Conservation (phyloP, 2,888 invertebrate genomes). For the Metopia argyrocephala region DNA sequence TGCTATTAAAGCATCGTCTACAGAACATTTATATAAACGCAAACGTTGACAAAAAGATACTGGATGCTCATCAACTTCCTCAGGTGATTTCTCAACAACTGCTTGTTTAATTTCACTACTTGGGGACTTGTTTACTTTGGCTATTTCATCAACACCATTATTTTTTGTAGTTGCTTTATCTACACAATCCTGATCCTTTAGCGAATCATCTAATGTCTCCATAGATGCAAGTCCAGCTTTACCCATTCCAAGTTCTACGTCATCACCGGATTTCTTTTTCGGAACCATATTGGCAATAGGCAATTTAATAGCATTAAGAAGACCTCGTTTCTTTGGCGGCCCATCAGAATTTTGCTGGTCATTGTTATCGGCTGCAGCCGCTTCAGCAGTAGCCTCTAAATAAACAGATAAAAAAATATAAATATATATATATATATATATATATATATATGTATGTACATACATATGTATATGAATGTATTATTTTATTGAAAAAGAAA, state of each 20-base stretch:
- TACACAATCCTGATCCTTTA: constrained; percentile 82
- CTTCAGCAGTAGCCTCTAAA: constrained; percentile 74
- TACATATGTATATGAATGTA: too few relatives aligned
- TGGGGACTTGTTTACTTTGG: constrained; percentile 81
- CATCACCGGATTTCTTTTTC: constrained; percentile 79
- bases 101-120: constrained; percentile 74
- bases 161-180: constrained; percentile 78
- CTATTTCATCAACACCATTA: constrained; percentile 84
- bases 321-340: constrained; percentile 78
- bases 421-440: not conserved
- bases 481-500: not conserved
- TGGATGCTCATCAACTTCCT: constrained; percentile 70
- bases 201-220: constrained; percentile 88
- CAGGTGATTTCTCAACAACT: constrained; percentile 70
- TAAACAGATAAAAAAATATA: not conserved
- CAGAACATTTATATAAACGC: constrained; percentile 84
- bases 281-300: constrained; percentile 83
- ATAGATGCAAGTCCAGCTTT: constrained; percentile 88
- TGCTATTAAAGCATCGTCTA: constrained; percentile 81
- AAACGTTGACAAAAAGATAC: constrained; percentile 81
- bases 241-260: constrained; percentile 80
- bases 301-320: constrained; percentile 82
- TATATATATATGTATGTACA: not conserved
- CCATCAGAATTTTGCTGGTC: constrained; percentile 66
- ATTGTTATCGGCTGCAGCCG: constrained; percentile 67